Conservation (phyloP, 2,888 invertebrate genomes). For the Agriopis aurantiaria region DNA sequence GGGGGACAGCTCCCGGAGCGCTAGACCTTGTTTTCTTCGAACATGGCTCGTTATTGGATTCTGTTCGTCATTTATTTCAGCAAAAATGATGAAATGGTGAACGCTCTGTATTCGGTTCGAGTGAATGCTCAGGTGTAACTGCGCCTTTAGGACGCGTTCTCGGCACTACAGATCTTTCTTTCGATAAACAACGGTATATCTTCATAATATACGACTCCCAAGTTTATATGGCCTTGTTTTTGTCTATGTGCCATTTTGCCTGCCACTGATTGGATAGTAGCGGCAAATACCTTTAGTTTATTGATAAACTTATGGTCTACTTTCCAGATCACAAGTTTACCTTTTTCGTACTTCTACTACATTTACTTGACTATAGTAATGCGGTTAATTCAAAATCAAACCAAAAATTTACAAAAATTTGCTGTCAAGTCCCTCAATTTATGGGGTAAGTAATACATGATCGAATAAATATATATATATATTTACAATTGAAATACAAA, state of each 20-base stretch:
- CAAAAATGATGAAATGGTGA: background rate
- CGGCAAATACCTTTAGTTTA: background rate
- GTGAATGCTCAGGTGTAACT: background rate
- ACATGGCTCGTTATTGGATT: too few species aligned
- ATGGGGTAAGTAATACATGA: too few species aligned
- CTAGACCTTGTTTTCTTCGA: too few species aligned
- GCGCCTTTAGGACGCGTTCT: background rate
- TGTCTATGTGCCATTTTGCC: conserved; percentile 24
- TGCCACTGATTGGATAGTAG: conserved; percentile 14
- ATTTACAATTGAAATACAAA: too few species aligned
- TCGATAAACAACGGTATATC: conserved; percentile 37
- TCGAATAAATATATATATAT: too few species aligned
- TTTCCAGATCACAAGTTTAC: background rate
- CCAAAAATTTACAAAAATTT: too few species aligned
- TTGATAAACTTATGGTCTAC: background rate
- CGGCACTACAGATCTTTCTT: conserved; percentile 24
- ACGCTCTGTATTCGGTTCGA: background rate
- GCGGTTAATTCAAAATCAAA: too few species aligned
- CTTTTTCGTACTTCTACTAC: too few species aligned
- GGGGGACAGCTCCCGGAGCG: too few species aligned
- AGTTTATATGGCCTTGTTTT: conserved; percentile 39
- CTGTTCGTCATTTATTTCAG: too few species aligned
- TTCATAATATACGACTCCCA: conserved; percentile 21
- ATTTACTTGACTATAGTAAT: too few species aligned
- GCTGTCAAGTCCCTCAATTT: too few species aligned